Conservation (phyloP, 2,888 invertebrate genomes). For the Eudemis profundana region DNA sequence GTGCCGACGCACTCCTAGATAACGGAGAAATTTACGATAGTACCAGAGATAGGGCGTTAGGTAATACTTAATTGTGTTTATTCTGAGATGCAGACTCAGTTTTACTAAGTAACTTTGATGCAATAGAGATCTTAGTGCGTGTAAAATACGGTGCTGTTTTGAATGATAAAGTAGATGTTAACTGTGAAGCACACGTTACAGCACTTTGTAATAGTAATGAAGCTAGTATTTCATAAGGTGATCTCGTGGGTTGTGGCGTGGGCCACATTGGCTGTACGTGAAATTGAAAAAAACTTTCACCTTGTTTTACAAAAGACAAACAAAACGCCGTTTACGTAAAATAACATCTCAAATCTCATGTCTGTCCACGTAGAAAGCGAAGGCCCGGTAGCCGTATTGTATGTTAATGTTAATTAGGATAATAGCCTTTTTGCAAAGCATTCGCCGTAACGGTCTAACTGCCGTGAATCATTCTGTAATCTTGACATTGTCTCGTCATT, state of each 20-base stretch:
- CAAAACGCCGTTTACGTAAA: slow-evolving; percentile 42
- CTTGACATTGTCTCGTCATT: slow-evolving; percentile 47
- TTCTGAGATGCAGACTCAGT: slow-evolving; percentile 32
- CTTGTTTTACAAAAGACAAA: slow-evolving; percentile 33
- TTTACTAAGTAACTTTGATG: slow-evolving; percentile 19
- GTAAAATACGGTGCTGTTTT: slow-evolving; percentile 21
- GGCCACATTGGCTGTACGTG: slow-evolving; percentile 38
- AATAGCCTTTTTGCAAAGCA: slow-evolving; percentile 43
- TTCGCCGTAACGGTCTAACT: slow-evolving; percentile 40
- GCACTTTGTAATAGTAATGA: slow-evolving; percentile 27
- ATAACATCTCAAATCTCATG: slow-evolving; percentile 23
- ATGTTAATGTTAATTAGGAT: slow-evolving; percentile 57
- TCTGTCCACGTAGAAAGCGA: slow-evolving; percentile 52
- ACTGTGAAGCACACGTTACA: slow-evolving; percentile 32
- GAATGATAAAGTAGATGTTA: slow-evolving; percentile 13
- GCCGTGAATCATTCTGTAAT: slow-evolving; percentile 52
- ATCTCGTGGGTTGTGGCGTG: slow-evolving; percentile 32
- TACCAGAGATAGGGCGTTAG: slow-evolving; percentile 31
- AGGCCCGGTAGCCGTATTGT: slow-evolving; percentile 53
- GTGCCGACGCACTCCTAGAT: slow-evolving; percentile 33
- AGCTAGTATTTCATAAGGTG: slow-evolving; percentile 34
- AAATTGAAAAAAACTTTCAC: slow-evolving; percentile 41
- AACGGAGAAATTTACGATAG: slow-evolving; percentile 42
- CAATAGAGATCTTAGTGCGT: slow-evolving; percentile 9
- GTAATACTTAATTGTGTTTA: slow-evolving; percentile 42